These are phyloP conservation scores for Idaea biselata DNA, from an alignment of 2,888 invertebrate species.

Conservation along the genomic window DNA sequence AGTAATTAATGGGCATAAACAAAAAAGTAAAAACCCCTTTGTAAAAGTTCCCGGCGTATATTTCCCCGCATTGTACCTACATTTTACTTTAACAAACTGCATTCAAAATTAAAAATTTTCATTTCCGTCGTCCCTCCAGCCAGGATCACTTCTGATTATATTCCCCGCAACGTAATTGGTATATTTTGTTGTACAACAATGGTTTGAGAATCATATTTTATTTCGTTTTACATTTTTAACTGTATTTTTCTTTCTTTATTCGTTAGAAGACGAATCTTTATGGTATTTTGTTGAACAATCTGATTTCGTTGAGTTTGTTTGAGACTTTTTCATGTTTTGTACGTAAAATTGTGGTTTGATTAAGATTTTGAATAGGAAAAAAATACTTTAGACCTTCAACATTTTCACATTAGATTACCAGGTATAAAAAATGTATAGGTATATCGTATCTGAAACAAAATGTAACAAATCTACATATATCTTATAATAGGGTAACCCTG, in stretches of 20 bases:
- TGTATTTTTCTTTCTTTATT: not conserved
- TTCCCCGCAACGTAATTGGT: slow-evolving; percentile 75
- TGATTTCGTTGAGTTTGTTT: not conserved
- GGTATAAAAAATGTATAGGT: no score
- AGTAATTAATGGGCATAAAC: slow-evolving; percentile 61
- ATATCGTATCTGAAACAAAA: no score
- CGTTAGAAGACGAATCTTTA: not conserved
- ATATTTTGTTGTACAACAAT: slow-evolving; percentile 75
- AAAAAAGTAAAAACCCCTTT: slow-evolving; percentile 63
- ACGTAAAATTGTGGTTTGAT: not conserved
- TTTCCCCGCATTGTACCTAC: slow-evolving; percentile 61
- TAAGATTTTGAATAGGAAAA: not conserved
- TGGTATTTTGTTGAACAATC: not conserved
- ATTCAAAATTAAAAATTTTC: slow-evolving; percentile 79
- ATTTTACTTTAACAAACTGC: slow-evolving; percentile 73
- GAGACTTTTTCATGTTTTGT: not conserved
- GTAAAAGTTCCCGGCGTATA: slow-evolving; percentile 67
- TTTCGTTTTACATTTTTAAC: slow-evolving; percentile 57
- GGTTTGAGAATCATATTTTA: slow-evolving; percentile 63
- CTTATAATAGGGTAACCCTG: no score
- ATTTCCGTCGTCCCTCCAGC: slow-evolving; percentile 56
- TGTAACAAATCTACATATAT: no score
- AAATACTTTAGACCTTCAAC: not conserved
- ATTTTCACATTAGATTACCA: no score
- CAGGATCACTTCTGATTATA: slow-evolving; percentile 76